phyloP scores from a whole-genome alignment of 1,140 invertebrate species.

The Druon quercuslanigerum region DNA sequence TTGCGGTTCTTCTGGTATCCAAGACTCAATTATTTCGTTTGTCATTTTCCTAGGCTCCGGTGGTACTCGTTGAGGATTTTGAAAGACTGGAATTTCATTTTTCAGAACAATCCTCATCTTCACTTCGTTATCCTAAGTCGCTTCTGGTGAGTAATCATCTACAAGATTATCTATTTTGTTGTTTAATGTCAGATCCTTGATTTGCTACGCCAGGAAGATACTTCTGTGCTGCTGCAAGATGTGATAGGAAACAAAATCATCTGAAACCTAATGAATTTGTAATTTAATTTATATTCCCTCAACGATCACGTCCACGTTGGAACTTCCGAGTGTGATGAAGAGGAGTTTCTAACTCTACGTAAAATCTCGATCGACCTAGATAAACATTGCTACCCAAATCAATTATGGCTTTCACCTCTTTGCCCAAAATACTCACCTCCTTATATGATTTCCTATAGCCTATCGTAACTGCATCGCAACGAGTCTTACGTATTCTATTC shows the following conservation, averaged over 20 bases:
- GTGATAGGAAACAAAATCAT: neutral
- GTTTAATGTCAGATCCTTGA: no score
- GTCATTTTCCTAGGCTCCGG: no score
- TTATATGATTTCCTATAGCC: conserved; percentile 37
- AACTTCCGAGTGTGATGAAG: neutral
- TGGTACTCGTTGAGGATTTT: no score
- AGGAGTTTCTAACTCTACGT: conserved; percentile 31
- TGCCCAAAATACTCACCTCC: conserved; percentile 33
- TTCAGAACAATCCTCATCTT: no score
- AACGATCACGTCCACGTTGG: neutral
- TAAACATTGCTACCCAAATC: conserved; percentile 45
- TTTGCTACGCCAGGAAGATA: no score
- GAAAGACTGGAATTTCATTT: no score
- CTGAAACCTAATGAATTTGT: neutral
- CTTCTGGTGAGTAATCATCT: no score
- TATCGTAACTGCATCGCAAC: neutral
- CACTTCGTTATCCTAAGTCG: neutral
- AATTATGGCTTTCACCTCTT: conserved; percentile 35
- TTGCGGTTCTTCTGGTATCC: no score
- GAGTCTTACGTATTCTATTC: conserved; percentile 22
- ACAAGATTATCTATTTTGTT: no score
- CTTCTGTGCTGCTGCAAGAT: no score
- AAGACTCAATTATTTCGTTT: no score
- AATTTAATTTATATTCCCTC: neutral
- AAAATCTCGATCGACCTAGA: conserved; percentile 26